These are phyloP conservation scores for Solen grandis DNA, from an alignment of 1,140 invertebrate genomes.

Conservation along the genomic window DNA sequence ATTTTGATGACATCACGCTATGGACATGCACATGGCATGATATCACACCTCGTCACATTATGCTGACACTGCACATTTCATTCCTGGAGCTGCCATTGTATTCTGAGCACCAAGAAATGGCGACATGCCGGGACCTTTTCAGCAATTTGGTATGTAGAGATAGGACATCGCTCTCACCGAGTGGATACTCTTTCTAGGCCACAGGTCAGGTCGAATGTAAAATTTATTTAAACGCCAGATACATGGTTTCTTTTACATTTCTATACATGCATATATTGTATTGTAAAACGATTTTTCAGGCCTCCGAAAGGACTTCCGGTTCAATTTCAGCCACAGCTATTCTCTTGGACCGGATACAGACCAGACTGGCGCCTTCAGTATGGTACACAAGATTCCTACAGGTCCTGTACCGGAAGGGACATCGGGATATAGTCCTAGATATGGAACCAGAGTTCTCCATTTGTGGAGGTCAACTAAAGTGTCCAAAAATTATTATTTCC, in stretches of 20 bases:
- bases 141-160: background rate
- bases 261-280: background rate
- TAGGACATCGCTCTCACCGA: background rate
- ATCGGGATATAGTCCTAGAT: background rate
- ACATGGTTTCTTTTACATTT: background rate
- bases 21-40: no score
- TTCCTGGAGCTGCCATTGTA: no score
- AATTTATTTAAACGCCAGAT: background rate
- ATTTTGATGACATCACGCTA: no score
- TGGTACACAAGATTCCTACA: slow-evolving; percentile 18
- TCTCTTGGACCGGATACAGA: slow-evolving; percentile 7
- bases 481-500: background rate
- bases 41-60: no score
- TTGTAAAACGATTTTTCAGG: background rate
- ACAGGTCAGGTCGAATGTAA: background rate
- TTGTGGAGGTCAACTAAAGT: background rate
- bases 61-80: no score
- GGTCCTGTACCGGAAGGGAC: slow-evolving; percentile 1
- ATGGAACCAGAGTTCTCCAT: slow-evolving; percentile 17
- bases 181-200: background rate
- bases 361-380: background rate
- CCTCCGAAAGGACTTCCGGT: background rate
- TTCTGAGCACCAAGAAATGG: no score
- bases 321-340: slow-evolving; percentile 4
- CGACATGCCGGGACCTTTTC: no score